These are phyloP conservation scores for Patella vulgata DNA, from an alignment of 1,140 invertebrate genomes.

Conservation along the genomic window DNA sequence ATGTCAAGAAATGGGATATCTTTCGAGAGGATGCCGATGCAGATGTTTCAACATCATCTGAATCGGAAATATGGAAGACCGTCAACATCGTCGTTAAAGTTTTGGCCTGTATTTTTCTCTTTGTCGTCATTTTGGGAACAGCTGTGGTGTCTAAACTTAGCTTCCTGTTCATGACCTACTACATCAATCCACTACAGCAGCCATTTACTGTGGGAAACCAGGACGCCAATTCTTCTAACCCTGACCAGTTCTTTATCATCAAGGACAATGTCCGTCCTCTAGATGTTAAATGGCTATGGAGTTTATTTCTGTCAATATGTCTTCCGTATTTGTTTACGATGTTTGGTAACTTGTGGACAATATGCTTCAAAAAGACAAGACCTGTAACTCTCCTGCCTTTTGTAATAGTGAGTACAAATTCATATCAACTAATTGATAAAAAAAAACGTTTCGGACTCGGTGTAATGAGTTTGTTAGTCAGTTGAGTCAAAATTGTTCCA, in stretches of 20 bases:
- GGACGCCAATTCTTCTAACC: neutral
- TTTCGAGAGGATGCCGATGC: conserved; percentile 12
- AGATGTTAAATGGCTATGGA: conserved; percentile 41
- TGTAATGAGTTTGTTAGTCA: neutral
- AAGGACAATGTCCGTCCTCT: neutral
- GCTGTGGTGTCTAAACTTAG: conserved; percentile 32
- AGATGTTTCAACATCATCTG: conserved; percentile 12
- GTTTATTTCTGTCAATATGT: conserved; percentile 30
- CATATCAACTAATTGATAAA: neutral
- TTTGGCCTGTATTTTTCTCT: conserved; percentile 19
- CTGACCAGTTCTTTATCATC: neutral
- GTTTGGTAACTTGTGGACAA: conserved; percentile 12
- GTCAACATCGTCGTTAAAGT: conserved; percentile 30
- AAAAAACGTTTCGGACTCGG: neutral
- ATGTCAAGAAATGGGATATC: conserved; percentile 20
- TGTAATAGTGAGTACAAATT: neutral
- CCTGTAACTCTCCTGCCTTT: neutral
- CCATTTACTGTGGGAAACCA: neutral
- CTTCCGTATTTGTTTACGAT: conserved; percentile 33
- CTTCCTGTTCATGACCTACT: conserved; percentile 33
- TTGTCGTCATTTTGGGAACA: conserved; percentile 29
- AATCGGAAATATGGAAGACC: conserved; percentile 17
- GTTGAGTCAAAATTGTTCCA: no score
- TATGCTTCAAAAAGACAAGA: conserved; percentile 20
- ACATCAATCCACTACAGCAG: neutral